These are phyloP conservation scores for Pseudococcus longispinus DNA, from an alignment of 2,888 invertebrate species.

Conservation along the genomic window DNA sequence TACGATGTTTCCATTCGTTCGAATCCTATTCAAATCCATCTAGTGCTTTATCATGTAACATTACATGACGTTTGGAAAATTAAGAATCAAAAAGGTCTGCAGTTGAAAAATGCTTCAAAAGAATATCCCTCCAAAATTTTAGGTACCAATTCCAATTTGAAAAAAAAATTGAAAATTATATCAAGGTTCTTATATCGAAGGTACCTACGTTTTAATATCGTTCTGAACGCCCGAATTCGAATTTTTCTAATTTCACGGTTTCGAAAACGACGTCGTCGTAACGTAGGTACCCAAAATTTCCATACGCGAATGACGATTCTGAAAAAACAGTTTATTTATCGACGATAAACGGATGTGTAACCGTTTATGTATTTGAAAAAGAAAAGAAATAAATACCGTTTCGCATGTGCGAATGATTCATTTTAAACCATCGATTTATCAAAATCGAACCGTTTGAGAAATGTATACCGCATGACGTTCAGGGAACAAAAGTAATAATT, in stretches of 20 bases:
- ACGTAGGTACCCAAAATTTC: not conserved
- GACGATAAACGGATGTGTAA: not conserved
- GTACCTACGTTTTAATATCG: not conserved
- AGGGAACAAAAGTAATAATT: not conserved
- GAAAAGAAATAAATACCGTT: not conserved
- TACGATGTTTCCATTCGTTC: no score
- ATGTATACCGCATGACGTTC: not conserved
- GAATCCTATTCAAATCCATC: no score
- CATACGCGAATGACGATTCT: not conserved
- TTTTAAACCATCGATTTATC: not conserved
- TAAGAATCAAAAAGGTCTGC: no score
- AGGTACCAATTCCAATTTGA: not conserved
- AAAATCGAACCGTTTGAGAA: not conserved
- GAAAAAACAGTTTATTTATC: not conserved
- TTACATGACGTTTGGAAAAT: no score
- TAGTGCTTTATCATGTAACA: no score
- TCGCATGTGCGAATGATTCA: not conserved
- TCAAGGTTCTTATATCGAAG: not conserved
- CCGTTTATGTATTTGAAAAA: not conserved
- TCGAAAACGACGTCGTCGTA: not conserved
- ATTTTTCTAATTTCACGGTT: not conserved
- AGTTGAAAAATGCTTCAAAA: no score
- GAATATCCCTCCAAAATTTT: not conserved
- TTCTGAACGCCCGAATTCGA: not conserved
- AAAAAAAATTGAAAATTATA: not conserved